phyloP scores from a whole-genome alignment of 2,797 vertebrate species.

The Hoplostethus mediterraneus region DNA sequence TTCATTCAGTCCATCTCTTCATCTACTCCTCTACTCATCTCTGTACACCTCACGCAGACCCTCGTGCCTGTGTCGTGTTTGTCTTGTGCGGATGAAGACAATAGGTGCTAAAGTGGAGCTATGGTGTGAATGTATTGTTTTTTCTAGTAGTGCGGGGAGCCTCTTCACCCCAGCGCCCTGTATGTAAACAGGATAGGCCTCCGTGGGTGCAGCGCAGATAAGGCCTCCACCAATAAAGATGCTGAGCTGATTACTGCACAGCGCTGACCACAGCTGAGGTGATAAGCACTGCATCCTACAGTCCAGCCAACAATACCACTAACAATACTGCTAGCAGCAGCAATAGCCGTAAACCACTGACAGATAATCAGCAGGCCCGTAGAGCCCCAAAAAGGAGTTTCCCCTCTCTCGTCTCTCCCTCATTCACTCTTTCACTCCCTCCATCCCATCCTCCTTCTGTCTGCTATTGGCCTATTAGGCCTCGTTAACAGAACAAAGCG shows the following conservation, averaged over 20 bases:
- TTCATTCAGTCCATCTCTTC: slow-evolving; percentile 21
- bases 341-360: slow-evolving; percentile 60
- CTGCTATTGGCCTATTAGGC: slow-evolving; percentile 65
- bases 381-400: slow-evolving; percentile 34
- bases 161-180: slow-evolving; percentile 43
- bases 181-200: slow-evolving; percentile 73
- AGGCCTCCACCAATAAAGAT: slow-evolving; percentile 67
- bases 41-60: slow-evolving; percentile 1
- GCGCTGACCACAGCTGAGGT: slow-evolving; percentile 43
- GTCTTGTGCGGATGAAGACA: slow-evolving; percentile 42
- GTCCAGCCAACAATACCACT: slow-evolving; percentile 28
- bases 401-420: slow-evolving; percentile 42
- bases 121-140: slow-evolving; percentile 52
- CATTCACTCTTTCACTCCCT: slow-evolving; percentile 51
- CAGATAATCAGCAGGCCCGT: slow-evolving; percentile 57
- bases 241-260: slow-evolving; percentile 64
- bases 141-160: slow-evolving; percentile 15
- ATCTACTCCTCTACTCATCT: slow-evolving; percentile 26
- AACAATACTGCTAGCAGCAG: slow-evolving; percentile 40
- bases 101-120: slow-evolving; percentile 51
- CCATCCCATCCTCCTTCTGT: slow-evolving; percentile 65
- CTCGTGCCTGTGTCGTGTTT: neutral
- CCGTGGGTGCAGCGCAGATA: slow-evolving; percentile 63
- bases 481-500: slow-evolving; percentile 76
- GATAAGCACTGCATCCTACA: slow-evolving; percentile 61